Evolutionary conservation across 2,888 invertebrate genomes (phyloP), one percentile per base, ranked within the genome.

Genomic region (Dicyrtoma fusca): DNA sequence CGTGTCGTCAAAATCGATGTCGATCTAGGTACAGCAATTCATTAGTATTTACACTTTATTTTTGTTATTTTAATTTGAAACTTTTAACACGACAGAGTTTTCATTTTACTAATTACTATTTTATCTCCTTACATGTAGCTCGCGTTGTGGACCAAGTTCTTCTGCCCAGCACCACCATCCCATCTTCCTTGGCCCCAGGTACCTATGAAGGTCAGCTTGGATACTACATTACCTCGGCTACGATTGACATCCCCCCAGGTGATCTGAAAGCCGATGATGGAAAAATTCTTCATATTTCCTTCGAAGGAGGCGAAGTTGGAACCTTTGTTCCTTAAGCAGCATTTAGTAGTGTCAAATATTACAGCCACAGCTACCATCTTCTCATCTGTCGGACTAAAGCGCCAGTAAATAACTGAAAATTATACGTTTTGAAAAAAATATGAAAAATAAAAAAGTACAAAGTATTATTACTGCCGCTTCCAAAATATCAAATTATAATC

Each of bases 101-200:
- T 26, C 5, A 25, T 26, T 26, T 23, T 26, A 25, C 23, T n/a
- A 26, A 59, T 26, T n/a, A 34, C 13, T 19, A 25, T 59, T 61
- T 61, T 6, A 4, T 13, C 1, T 13, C n/a, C 11, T 17, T 42
- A 42, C 42, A 17, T 42, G 1, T 45, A 71, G 65, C 72, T 21
- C 59, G 59, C 2, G 61, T 72, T 26, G 72, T 72, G 13, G 65
- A 72, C 59, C 47, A 65, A 65, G 64, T 72, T 2, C 8, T 23
- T 19, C 25, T 66, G 6, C 19, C 49, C 13, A 72, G 14, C 2
- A 49, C 25, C 1, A 66, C 17, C 0, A 66, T 57, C 21, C 72
- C 72, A 13, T 65, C 72, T 1, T 72, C 72, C n/a, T 13, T 72
- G 19, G 72, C 72, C 11, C 53, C 17, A 19, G 72, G 72, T 10